These are phyloP conservation scores for Polyodon spathula DNA, from an alignment of 2,113 vertebrate species.

Conservation along the genomic window DNA sequence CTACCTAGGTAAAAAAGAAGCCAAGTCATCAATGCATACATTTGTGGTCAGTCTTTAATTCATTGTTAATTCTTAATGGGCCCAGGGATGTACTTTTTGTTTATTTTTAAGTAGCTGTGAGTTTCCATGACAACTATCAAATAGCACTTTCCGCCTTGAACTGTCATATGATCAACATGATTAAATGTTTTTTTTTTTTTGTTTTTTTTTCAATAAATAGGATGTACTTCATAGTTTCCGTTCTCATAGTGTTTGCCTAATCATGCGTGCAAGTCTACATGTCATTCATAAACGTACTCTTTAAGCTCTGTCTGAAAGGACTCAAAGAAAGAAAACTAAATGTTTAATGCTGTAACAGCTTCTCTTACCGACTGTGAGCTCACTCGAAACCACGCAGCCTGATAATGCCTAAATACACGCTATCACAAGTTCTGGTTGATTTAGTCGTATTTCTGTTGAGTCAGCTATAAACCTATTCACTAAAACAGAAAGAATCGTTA, in stretches of 20 bases:
- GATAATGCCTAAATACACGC: background rate
- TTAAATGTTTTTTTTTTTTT: background rate
- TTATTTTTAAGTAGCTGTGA: conserved; percentile 9
- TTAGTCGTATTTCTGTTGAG: background rate
- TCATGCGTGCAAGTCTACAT: conserved; percentile 14
- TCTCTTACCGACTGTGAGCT: background rate
- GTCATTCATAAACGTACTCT: conserved; percentile 4
- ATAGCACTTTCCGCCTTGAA: conserved; percentile 12
- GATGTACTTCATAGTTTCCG: background rate
- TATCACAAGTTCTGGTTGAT: background rate
- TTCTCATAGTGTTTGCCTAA: conserved; percentile 1
- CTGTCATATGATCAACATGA: conserved; percentile 2
- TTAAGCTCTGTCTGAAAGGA: background rate
- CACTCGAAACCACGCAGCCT: background rate
- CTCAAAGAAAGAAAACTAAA: background rate
- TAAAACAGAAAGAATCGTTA: no score
- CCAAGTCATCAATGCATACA: background rate
- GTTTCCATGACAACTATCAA: conserved; percentile 10
- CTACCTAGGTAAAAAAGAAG: no score
- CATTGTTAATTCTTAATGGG: conserved; percentile 24
- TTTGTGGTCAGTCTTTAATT: background rate
- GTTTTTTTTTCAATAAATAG: no score
- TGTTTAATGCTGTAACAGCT: background rate
- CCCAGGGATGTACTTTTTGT: conserved; percentile 26
- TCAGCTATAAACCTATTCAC: no score